These are phyloP conservation scores for Melanotus villosus DNA, from an alignment of 2,888 invertebrate genomes.

Conservation along the genomic window DNA sequence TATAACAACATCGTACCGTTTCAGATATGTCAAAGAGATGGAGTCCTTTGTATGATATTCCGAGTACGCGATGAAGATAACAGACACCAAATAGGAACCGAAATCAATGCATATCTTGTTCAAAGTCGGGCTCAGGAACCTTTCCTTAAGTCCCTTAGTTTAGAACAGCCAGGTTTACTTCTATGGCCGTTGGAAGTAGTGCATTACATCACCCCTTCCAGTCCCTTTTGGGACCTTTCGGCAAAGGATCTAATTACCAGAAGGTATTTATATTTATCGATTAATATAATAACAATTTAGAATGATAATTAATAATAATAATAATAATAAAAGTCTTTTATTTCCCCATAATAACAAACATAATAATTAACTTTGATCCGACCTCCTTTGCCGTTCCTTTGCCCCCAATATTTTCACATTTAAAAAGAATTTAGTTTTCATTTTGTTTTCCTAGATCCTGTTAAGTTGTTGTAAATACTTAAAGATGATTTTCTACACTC, in stretches of 20 bases:
- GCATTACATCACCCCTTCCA: conserved; percentile 83
- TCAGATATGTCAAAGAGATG: conserved; percentile 85
- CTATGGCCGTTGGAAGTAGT: conserved; percentile 92
- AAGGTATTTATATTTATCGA: conserved; percentile 67
- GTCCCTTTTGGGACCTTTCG: conserved; percentile 85
- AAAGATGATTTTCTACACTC: no score
- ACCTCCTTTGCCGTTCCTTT: no score
- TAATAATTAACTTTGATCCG: no score
- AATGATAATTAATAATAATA: no score
- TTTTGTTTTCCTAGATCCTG: no score
- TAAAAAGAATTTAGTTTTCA: no score
- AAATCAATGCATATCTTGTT: conserved; percentile 80
- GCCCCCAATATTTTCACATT: no score
- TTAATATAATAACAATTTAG: no score
- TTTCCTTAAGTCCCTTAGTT: conserved; percentile 79
- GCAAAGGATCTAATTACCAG: conserved; percentile 83
- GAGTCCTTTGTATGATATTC: conserved; percentile 83
- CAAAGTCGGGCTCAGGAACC: conserved; percentile 78
- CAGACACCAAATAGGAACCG: conserved; percentile 85
- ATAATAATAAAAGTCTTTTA: no score
- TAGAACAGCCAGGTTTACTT: conserved; percentile 76
- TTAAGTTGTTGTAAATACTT: no score
- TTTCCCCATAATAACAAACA: no score
- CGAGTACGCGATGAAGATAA: conserved; percentile 82
- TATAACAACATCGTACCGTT: no score